These are phyloP conservation scores for Carcina quercana DNA, from an alignment of 2,888 invertebrate genomes.

Conservation along the genomic window DNA sequence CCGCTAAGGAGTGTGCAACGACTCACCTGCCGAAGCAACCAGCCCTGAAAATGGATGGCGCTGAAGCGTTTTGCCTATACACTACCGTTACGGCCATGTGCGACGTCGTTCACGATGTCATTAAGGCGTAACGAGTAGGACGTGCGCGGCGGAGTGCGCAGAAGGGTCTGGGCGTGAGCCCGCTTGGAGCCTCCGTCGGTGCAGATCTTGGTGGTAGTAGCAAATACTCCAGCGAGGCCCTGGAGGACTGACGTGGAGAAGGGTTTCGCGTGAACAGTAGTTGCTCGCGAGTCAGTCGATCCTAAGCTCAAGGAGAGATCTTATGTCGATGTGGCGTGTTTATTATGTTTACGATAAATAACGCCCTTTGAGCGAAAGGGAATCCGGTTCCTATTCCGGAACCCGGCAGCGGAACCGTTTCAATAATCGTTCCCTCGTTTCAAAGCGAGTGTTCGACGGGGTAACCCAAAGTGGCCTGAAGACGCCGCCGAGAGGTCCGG, in stretches of 20 bases:
- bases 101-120: conserved; percentile 25
- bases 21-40: conserved; percentile 3
- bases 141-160: conserved; percentile 59
- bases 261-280: conserved; percentile 65
- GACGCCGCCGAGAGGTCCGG: conserved; percentile 70
- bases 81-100: conserved; percentile 53
- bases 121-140: conserved; percentile 78
- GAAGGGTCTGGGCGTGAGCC: conserved; percentile 74
- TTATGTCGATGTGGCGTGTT: conserved; percentile 50
- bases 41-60: background rate
- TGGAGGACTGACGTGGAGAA: conserved; percentile 76
- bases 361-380: conserved; percentile 64
- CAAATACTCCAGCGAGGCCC: conserved; percentile 79
- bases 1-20: conserved; percentile 13
- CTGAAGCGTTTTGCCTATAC: conserved; percentile 65
- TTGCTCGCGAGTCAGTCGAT: conserved; percentile 75
- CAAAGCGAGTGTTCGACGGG: conserved; percentile 31
- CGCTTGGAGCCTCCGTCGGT: conserved; percentile 68
- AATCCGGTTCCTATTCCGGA: conserved; percentile 76
- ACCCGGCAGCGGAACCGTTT: conserved; percentile 72
- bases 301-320: conserved; percentile 73
- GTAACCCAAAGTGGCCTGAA: conserved; percentile 68
- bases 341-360: conserved; percentile 23
- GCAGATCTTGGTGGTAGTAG: conserved; percentile 82
- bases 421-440: conserved; percentile 50